Conservation (phyloP, 2,113 vertebrate genomes). For the Semnornis frantzii region DNA sequence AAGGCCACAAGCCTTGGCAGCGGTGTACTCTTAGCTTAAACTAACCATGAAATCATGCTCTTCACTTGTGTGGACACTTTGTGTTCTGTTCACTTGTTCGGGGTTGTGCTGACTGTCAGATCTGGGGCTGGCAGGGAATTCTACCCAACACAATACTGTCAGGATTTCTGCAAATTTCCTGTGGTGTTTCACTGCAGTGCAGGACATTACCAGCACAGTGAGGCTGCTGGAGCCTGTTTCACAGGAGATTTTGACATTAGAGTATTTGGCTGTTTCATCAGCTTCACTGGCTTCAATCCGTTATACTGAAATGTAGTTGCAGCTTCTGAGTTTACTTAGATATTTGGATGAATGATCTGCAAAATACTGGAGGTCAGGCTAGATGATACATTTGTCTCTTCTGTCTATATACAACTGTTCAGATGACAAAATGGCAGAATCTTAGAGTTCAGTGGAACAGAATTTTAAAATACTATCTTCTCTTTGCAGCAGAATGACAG, state of each 20-base stretch:
- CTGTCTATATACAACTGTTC: neutral
- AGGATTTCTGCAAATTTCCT: neutral
- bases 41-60: neutral
- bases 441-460: neutral
- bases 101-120: neutral
- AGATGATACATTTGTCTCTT: neutral
- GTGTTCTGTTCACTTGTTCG: neutral
- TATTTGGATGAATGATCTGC: neutral
- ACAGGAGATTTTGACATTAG: neutral
- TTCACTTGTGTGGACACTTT: neutral
- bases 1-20: neutral
- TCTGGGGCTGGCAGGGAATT: neutral
- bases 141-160: neutral
- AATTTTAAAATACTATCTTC: neutral
- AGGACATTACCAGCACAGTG: neutral
- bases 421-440: neutral
- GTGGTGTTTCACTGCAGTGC: neutral
- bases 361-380: neutral
- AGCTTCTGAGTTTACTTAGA: neutral
- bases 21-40: neutral
- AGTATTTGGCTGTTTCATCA: neutral
- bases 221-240: neutral
- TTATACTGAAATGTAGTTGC: neutral
- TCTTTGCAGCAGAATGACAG: neutral
- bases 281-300: neutral